Percentiles rank a stretch among this genome's conserved stretches.
These are phyloP conservation scores for Thyatira batis DNA, from an alignment of 2,888 invertebrate species.

Conservation along the genomic window DNA sequence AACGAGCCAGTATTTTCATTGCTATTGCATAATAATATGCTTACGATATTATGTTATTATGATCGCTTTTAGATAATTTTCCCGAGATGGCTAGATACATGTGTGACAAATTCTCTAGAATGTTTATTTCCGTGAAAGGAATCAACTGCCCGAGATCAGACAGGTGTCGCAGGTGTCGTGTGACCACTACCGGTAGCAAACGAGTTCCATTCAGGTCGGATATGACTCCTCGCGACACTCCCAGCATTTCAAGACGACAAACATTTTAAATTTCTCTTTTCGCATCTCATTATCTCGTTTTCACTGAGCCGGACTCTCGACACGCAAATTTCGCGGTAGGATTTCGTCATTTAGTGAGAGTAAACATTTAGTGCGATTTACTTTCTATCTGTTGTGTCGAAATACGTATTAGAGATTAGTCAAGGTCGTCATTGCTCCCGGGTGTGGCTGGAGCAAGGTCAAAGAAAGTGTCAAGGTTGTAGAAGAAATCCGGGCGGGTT, in stretches of 20 bases:
- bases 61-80: background rate
- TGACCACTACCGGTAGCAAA: conserved; percentile 55
- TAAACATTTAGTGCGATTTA: conserved; percentile 66
- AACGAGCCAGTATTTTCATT: background rate
- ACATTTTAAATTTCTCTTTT: conserved; percentile 81
- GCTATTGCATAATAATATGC: background rate
- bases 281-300: conserved; percentile 79
- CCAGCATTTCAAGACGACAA: conserved; percentile 75
- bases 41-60: conserved; percentile 6
- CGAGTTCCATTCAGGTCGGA: conserved; percentile 74
- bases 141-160: conserved; percentile 29
- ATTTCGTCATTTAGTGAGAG: conserved; percentile 75
- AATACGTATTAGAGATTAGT: conserved; percentile 41
- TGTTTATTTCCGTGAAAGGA: conserved; percentile 46
- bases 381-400: conserved; percentile 61
- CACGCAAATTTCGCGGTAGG: conserved; percentile 65
- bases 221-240: conserved; percentile 72
- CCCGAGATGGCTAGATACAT: background rate
- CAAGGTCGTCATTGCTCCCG: conserved; percentile 63
- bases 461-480: conserved; percentile 81
- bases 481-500: conserved; percentile 76
- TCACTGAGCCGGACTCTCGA: conserved; percentile 68
- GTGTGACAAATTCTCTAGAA: conserved; percentile 1
- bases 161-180: conserved; percentile 49
- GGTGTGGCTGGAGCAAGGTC: conserved; percentile 62